phyloP scores from a whole-genome alignment of 2,113 vertebrate species.

The Typhlomys cinereus region DNA sequence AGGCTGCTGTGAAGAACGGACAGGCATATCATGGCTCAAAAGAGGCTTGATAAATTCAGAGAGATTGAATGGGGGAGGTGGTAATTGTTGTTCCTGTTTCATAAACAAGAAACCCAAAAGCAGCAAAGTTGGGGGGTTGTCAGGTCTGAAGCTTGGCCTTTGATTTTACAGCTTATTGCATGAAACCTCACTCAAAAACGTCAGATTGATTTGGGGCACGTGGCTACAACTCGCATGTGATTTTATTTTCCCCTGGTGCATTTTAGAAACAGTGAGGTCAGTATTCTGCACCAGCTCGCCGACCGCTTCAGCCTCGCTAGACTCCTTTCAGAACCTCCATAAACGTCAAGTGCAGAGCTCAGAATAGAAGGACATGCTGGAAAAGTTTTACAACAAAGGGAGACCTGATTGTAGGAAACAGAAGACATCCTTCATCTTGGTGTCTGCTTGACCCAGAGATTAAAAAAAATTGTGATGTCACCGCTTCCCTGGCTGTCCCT shows the following conservation, averaged over 20 bases:
- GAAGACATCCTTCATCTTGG: slow-evolving; percentile 37
- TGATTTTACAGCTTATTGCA: background rate
- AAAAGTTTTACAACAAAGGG: slow-evolving; percentile 29
- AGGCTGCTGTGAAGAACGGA: background rate
- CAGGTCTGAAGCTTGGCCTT: background rate
- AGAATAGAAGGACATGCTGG: slow-evolving; percentile 47
- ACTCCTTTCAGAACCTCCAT: slow-evolving; percentile 37
- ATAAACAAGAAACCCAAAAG: background rate
- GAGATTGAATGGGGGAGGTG: background rate
- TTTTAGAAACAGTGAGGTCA: slow-evolving; percentile 57
- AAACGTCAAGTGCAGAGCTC: slow-evolving; percentile 51
- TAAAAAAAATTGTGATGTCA: slow-evolving; percentile 36
- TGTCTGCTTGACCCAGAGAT: background rate
- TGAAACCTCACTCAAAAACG: slow-evolving; percentile 15
- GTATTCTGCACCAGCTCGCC: slow-evolving; percentile 48
- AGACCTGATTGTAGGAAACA: slow-evolving; percentile 4
- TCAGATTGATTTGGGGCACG: background rate
- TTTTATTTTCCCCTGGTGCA: slow-evolving; percentile 45
- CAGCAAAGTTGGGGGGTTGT: background rate
- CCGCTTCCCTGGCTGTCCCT: background rate
- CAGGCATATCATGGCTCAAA: background rate
- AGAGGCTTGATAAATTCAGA: background rate
- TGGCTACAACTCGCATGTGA: background rate
- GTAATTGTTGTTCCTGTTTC: background rate
- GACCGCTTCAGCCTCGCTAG: slow-evolving; percentile 56